These are phyloP conservation scores for Phylloscopus collybita DNA, from an alignment of 2,797 vertebrate species.

Conservation along the genomic window DNA sequence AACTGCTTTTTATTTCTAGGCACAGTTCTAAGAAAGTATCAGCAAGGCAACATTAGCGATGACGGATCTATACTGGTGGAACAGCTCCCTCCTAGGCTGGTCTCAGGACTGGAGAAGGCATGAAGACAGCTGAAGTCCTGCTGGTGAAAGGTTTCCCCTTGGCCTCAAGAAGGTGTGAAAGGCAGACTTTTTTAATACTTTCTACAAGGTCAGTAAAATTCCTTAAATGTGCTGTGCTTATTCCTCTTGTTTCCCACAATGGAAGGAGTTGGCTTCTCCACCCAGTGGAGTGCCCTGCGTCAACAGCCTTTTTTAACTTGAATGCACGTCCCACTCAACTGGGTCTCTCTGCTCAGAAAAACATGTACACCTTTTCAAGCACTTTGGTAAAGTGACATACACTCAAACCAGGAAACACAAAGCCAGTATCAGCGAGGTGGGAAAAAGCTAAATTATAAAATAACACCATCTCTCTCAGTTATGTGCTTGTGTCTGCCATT, in stretches of 20 bases:
- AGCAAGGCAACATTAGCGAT: neutral
- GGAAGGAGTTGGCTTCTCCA: neutral
- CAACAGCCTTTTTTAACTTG: neutral
- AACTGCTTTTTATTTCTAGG: neutral
- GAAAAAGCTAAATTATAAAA: neutral
- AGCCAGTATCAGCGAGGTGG: neutral
- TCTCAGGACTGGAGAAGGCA: neutral
- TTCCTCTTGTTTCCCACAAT: neutral
- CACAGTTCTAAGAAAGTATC: neutral
- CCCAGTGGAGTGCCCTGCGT: neutral
- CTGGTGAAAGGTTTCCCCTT: neutral
- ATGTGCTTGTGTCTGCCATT: neutral
- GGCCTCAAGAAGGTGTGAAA: neutral
- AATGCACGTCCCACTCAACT: neutral
- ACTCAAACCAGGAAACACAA: neutral
- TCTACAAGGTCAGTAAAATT: neutral
- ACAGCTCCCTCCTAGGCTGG: neutral
- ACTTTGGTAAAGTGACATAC: neutral
- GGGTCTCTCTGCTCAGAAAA: neutral
- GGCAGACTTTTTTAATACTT: neutral
- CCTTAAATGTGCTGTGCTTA: neutral
- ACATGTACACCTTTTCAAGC: neutral
- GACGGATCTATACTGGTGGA: neutral
- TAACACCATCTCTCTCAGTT: neutral
- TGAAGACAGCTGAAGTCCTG: neutral